These are phyloP conservation scores for Oryzias dopingdopingensis DNA, from an alignment of 2,797 vertebrate genomes.

Conservation along the genomic window DNA sequence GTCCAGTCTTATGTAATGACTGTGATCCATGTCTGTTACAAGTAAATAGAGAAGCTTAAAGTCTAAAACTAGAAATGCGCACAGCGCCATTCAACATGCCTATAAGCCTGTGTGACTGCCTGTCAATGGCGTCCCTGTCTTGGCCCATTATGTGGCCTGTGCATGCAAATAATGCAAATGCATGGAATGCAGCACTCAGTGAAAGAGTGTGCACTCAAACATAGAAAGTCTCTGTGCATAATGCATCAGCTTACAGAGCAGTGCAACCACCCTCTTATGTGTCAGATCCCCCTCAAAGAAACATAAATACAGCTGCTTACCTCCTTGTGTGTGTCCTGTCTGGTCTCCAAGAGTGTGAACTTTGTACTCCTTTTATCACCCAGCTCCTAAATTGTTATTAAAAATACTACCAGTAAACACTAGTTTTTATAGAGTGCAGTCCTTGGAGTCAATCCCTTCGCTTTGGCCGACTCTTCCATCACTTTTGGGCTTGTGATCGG, in stretches of 20 bases:
- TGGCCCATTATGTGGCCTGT: constrained; percentile 19
- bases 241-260: constrained; percentile 30
- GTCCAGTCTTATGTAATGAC: constrained; percentile 22
- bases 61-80: constrained; percentile 6
- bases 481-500: constrained; percentile 21
- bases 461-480: no score
- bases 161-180: constrained; percentile 46
- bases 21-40: constrained; percentile 5
- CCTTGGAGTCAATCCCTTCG: no score
- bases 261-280: no score
- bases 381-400: no score
- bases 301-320: not conserved
- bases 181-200: constrained; percentile 31
- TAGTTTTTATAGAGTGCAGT: no score
- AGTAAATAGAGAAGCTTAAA: constrained; percentile 4
- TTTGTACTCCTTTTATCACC: no score
- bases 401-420: no score
- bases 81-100: constrained; percentile 1
- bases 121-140: constrained; percentile 30
- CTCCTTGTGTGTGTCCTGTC: not conserved
- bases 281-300: not conserved
- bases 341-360: not conserved
- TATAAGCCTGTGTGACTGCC: not conserved
- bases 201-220: constrained; percentile 29
- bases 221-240: constrained; percentile 32